Percentiles rank a stretch among this genome's conserved stretches.
phyloP scores from a whole-genome alignment of 2,888 invertebrate species.

The Sinopyrophorus schimmeli region DNA sequence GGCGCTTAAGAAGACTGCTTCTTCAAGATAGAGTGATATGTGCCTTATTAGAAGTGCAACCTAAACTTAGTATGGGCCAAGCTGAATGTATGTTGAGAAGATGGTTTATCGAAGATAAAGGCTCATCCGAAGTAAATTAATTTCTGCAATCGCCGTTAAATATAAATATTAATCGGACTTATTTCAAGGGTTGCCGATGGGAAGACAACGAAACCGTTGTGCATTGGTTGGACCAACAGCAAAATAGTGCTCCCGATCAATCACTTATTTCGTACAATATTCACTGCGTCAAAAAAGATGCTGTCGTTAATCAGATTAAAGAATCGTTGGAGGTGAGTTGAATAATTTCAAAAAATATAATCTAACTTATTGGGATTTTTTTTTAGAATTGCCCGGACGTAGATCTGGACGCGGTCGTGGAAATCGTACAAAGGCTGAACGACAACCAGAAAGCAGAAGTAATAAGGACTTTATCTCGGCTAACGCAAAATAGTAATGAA shows the following conservation, averaged over 20 bases:
- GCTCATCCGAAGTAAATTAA: conserved; percentile 70
- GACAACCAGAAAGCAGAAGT: conserved; percentile 81
- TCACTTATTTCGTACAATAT: conserved; percentile 79
- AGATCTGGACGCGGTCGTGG: conserved; percentile 75
- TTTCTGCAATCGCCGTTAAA: background rate
- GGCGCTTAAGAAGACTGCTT: conserved; percentile 82
- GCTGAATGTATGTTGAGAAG: conserved; percentile 86
- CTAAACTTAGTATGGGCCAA: conserved; percentile 71
- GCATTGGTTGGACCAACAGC: conserved; percentile 74
- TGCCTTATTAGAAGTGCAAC: conserved; percentile 67
- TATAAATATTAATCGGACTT: too few relatives aligned
- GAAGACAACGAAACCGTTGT: conserved; percentile 85
- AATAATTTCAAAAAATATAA: conserved; percentile 4
- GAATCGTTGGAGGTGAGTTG: conserved; percentile 68
- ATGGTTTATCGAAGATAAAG: conserved; percentile 93
- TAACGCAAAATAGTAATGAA: conserved; percentile 19
- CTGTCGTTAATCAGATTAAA: conserved; percentile 79
- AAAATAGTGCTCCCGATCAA: conserved; percentile 58
- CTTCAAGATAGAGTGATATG: conserved; percentile 75
- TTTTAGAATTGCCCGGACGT: conserved; percentile 75
- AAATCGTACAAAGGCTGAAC: conserved; percentile 74
- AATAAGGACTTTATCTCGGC: conserved; percentile 68
- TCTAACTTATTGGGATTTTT: conserved; percentile 8
- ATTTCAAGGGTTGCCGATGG: conserved; percentile 81
- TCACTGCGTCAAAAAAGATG: conserved; percentile 79